phyloP scores from a whole-genome alignment of 2,888 invertebrate species.

The Embidobia sp. region DNA sequence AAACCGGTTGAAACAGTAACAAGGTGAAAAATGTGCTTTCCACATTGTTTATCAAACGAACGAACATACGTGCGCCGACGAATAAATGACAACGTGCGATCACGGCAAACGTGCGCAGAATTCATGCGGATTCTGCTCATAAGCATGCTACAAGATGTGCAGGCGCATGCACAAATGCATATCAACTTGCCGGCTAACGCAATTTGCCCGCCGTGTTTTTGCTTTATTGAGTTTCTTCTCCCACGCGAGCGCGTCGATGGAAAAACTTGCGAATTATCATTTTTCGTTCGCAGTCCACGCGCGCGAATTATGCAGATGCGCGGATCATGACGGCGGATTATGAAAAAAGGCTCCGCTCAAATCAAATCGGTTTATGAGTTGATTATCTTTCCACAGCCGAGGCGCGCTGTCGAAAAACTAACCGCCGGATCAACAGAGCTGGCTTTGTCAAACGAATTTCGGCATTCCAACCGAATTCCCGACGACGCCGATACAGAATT shows the following conservation, averaged over 20 bases:
- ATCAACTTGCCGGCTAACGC: constrained; percentile 47
- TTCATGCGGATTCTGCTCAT: constrained; percentile 54
- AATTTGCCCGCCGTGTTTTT: constrained; percentile 43
- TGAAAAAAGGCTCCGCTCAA: no score
- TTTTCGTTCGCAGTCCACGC: constrained; percentile 5
- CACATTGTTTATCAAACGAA: constrained; percentile 63
- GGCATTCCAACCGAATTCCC: no score
- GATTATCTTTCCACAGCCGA: no score
- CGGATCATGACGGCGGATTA: no score
- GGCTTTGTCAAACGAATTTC: no score
- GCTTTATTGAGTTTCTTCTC: constrained; percentile 33
- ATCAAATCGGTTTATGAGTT: no score
- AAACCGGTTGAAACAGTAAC: constrained; percentile 54
- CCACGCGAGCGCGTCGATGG: neutral
- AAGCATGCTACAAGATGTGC: constrained; percentile 51
- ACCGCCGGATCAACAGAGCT: no score
- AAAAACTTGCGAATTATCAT: constrained; percentile 38
- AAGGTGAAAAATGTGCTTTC: constrained; percentile 63
- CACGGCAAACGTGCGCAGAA: constrained; percentile 61
- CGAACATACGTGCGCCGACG: constrained; percentile 55
- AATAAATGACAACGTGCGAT: constrained; percentile 61
- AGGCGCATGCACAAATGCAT: constrained; percentile 41
- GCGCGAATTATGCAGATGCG: constrained; percentile 6
- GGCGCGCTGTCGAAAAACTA: no score
- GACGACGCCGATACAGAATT: no score